Base-by-base conservation (phyloP, 2,113 vertebrate genomes). In the Odontesthes bonariensis region DNA sequence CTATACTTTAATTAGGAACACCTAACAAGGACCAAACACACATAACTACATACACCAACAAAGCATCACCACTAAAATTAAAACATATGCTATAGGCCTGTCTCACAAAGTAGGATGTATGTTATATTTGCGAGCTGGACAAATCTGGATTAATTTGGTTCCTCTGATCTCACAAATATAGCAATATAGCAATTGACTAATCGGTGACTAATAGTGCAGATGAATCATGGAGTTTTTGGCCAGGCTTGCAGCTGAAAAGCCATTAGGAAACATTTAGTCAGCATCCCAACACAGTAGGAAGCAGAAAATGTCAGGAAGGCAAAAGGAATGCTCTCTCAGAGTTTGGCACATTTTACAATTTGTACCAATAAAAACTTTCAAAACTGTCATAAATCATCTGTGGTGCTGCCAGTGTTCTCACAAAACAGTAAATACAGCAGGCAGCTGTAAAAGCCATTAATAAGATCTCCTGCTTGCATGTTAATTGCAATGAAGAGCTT, bases 51-150 rank as follows among this genome's bases (percentile, higher is more conserved):
- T 1, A 47, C 11, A 72, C 38, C 35, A 38, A 38, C 7, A 38
- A 74, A 52, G 73, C 44, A 68, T 10, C 27, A 27, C 27, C 27
- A 27, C 27, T 12, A 61, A 22, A 2, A 10, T 57, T n/a, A 59
- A n/a, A 46, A 59, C 19, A 64, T 10, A 66, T 66, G 59, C 42
- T 8, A 12, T 46, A 77, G 71, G 71, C 73, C 74, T 80, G 82
- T 79, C 75, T 78, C 77, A 87, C 75, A 81, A 85, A 81, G 66
- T 27, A 42, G 14, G 3, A 38, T 69, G 42, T 31, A 7, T 35
- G 32, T n/a, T 14, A 16, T 6, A 42, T 27, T 12, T n/a, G 2
- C 58, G 22, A n/a, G 11, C 54, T 33, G 55, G 8, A 57, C 65
- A 54, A 54, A 44, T 70, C 57, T 32, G 11, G 6, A 19, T 40